Percentiles rank a stretch among this genome's conserved stretches.
Evolutionary conservation across 2,113 vertebrate species (phyloP).

Genomic region (Triplophysa siluroides): DNA sequence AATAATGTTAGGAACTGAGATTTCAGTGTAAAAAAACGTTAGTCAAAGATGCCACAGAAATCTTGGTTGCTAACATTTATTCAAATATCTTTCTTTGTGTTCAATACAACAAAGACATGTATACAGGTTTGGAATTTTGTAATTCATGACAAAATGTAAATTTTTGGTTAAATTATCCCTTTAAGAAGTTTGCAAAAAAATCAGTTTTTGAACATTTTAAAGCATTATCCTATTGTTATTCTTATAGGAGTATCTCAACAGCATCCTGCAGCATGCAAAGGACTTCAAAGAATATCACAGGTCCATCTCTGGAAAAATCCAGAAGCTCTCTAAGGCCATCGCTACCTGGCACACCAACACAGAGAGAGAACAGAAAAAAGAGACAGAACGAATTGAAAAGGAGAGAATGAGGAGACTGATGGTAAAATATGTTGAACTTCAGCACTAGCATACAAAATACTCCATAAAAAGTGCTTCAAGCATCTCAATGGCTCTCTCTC

Average conservation of each 20-base stretch:
- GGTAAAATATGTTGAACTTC: slow-evolving; percentile 73
- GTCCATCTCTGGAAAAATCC: slow-evolving; percentile 92
- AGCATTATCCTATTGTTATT: background rate
- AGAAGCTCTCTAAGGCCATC: slow-evolving; percentile 93
- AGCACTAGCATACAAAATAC: background rate
- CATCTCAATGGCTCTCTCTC: background rate
- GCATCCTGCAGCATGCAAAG: slow-evolving; percentile 97
- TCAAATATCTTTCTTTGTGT: too few species aligned
- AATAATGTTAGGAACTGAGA: too few species aligned
- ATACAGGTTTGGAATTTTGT: too few species aligned
- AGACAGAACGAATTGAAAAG: slow-evolving; percentile 96
- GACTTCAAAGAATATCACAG: slow-evolving; percentile 99
- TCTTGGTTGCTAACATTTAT: too few species aligned
- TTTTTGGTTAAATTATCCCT: background rate
- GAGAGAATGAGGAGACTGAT: slow-evolving; percentile 97
- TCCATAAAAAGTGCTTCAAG: background rate
- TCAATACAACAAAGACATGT: too few species aligned
- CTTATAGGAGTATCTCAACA: slow-evolving; percentile 94
- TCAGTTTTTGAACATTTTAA: background rate
- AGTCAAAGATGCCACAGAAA: too few species aligned
- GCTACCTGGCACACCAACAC: slow-evolving; percentile 98
- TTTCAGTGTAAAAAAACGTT: too few species aligned
- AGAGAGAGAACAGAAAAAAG: slow-evolving; percentile 96
- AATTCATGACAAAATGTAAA: too few species aligned
- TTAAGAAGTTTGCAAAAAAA: background rate